Evolutionary conservation across 2,113 vertebrate species (phyloP), one percentile per base, ranked within the genome.

Genomic region (Ctenomys sociabilis): DNA sequence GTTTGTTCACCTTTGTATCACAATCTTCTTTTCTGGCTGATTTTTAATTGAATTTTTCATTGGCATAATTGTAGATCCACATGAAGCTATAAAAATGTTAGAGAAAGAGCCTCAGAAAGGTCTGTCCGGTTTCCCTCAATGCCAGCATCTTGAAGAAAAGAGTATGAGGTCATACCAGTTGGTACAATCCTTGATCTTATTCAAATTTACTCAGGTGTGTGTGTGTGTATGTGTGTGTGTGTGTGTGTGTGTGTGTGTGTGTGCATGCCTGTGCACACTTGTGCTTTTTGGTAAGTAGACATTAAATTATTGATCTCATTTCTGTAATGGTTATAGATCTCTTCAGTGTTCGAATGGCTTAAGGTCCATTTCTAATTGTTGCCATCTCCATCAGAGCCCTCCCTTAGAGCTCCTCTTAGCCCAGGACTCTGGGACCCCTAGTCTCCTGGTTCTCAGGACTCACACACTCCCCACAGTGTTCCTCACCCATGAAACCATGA

Each of bases 21-120:
- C 35, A 83, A 35, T 96, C 89, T 95, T 91, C 75, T 81, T 94
- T 94, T 88, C 89, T 81, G 37, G 10, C 86, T 77, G 81, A 90
- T 93, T 88, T 93, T 95, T 63, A 91, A 45, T 88, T 72, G 86
- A 83, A 82, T 89, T 10, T 28, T 88, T 95, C 82, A 59, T 88
- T 66, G 72, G 52, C 30, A 10, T 63, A 80, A 93, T 68, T 35
- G 32, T 49, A 59, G 54, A 89, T 40, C 78, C 49, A 82, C 11
- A 52, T 5, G 37, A 57, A 49, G 32, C 64, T 88, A 37, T 90
- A 40, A 81, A 68, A 82, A 93, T 63, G 22, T 75, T 88, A 82
- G 24, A 86, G 66, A 43, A 26, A 22, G 83, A n/a, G 14, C n/a
- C 26, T 26, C 57, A 52, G 88, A 88, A n/a, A 35, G n/a, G n/a